Base-by-base conservation (phyloP, 2,888 invertebrate genomes). In the Drosophila testacea region DNA sequence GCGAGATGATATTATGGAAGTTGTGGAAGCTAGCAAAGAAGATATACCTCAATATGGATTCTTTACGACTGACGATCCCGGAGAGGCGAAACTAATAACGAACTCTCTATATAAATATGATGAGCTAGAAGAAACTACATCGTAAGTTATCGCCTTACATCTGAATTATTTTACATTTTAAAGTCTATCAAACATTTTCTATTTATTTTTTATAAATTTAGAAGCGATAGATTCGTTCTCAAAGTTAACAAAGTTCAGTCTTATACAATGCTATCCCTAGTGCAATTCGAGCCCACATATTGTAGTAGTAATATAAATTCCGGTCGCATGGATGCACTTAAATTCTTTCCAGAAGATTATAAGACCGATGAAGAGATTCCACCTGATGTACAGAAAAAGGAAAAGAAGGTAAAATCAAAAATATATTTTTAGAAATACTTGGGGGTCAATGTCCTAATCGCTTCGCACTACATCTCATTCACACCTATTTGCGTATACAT, bases 151-250 rank as follows among this genome's bases (percentile, higher is more conserved):
- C 10, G 9, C 13, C 3, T 2, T 27, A 5, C 9, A 13, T 16
- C 22, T 22, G 22, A 7, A 5, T 0, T 4, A 4, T 4, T 6
- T 28, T 5, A 16, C 0, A 9, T 51, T 2, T 30, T 16, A 6
- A 16, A 16, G 16, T 16, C 1, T 16, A 16, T 16, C 16, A 16
- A 13, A 6, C 4, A 5, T 5, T 13, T n/a, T 6, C 1, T 4
- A 9, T 32, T 38, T 13, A 4, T 2, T 4, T n/a, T 16, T 13
- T 38, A 30, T 30, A 30, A 22, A 22, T 65, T 1, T 77, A 96
- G 96, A 75, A 93, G 93, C 80, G 95, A 96, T 83, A 95, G 95
- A 74, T 92, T 96, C 77, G 94, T 96, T 1, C 89, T 96, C 6
- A 95, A 96, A 92, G 92, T 96, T 11, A 94, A 95, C 27, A 94